Base-by-base conservation (phyloP, 1,140 invertebrate species). In the Charaxes varanes region DNA sequence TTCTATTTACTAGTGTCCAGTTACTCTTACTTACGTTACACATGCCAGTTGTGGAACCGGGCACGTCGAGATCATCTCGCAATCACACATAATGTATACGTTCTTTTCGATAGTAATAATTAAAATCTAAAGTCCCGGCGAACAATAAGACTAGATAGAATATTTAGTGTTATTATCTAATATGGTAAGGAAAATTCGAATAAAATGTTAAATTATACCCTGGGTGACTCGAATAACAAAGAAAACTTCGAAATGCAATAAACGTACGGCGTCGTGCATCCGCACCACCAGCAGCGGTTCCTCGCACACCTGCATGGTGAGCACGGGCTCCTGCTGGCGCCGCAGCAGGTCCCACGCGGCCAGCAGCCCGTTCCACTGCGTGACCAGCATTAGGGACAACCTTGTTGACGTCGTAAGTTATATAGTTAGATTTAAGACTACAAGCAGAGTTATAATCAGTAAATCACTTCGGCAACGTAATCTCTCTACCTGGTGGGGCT, bases 261-360 rank as follows among this genome's bases (percentile, higher is more conserved):
- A n/a, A n/a, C 42, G 24, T 13, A 76, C 73, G 38, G 41, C 46
- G 4, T 80, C 77, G 42, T 85, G 82, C 19, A 68, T 48, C 11
- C 46, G 34, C 6, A 77, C 41, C 4, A 62, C 48, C 13, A 83
- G 84, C 15, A 92, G 74, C 5, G 87, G 81, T 42, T 89, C 87
- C 19, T 87, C 84, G 45, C 86, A 87, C 37, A 96, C 91, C 83
- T 95, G 95, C 17, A 94, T 87, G 46, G 89, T 93, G n/a, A 96
- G 85, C 23, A 91, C 89, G 1, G 96, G 93, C 52, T 90, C 89
- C 74, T 93, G 91, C 63, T 97, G 94, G 60, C 96, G 92, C 54
- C 95, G 92, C 31, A 97, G 78, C 31, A 97, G 86, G 80, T 96
- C 94, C 96, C 95, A 98, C 2, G 92, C 89, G 54, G 97, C 93